Percentiles rank a stretch among this genome's conserved stretches.
Conservation (phyloP, 2,797 vertebrate genomes). For the Cirrhinus molitorella region DNA sequence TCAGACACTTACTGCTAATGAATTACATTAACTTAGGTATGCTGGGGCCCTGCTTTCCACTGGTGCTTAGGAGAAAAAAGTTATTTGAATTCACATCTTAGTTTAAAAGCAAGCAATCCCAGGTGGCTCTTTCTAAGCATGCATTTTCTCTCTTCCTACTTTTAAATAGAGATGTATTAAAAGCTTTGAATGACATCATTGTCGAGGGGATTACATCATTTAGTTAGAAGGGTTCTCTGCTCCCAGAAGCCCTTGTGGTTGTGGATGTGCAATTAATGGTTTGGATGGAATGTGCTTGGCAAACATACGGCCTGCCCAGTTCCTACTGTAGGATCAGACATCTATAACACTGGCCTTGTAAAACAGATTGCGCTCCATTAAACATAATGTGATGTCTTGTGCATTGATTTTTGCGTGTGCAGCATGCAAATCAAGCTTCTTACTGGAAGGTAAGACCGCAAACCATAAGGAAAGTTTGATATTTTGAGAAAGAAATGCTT, state of each 20-base stretch:
- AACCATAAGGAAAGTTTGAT: slow-evolving; percentile 51
- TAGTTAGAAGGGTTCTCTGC: slow-evolving; percentile 49
- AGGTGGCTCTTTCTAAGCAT: slow-evolving; percentile 53
- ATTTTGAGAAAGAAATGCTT: slow-evolving; percentile 31
- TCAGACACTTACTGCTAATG: slow-evolving; percentile 56
- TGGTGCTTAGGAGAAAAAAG: slow-evolving; percentile 31
- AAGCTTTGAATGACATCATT: slow-evolving; percentile 76
- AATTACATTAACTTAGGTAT: slow-evolving; percentile 2
- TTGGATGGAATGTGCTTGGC: slow-evolving; percentile 59
- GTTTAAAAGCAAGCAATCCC: slow-evolving; percentile 50
- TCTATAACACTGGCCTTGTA: slow-evolving; percentile 43
- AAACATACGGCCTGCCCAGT: slow-evolving; percentile 64
- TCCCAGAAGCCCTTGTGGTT: slow-evolving; percentile 64
- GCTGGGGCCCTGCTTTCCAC: neutral
- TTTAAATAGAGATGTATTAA: slow-evolving; percentile 57
- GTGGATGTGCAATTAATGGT: slow-evolving; percentile 70
- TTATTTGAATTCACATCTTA: slow-evolving; percentile 38
- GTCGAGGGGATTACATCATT: slow-evolving; percentile 74
- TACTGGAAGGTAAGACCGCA: slow-evolving; percentile 57
- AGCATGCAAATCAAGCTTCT: slow-evolving; percentile 52
- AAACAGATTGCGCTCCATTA: slow-evolving; percentile 60
- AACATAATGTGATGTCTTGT: slow-evolving; percentile 62
- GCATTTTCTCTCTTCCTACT: slow-evolving; percentile 56
- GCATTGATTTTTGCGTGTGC: slow-evolving; percentile 52
- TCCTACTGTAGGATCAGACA: slow-evolving; percentile 57